These are phyloP conservation scores for Rhadina sibilatrix DNA, from an alignment of 2,113 vertebrate species.

Conservation along the genomic window DNA sequence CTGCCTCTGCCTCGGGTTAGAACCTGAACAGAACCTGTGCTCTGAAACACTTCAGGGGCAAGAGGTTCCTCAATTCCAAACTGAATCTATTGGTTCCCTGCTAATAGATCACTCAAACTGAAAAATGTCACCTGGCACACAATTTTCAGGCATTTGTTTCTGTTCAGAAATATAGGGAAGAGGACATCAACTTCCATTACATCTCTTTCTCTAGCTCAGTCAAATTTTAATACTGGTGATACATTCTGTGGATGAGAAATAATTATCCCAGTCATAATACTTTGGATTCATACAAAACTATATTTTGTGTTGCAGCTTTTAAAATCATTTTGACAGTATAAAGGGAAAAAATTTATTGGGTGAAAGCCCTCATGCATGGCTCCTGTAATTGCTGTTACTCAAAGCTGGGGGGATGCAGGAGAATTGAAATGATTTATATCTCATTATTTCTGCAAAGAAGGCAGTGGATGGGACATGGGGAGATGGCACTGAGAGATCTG, in stretches of 20 bases:
- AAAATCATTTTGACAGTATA: not conserved
- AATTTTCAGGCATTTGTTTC: not conserved
- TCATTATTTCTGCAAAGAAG: not conserved
- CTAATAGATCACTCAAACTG: not conserved
- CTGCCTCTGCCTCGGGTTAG: not conserved
- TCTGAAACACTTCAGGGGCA: not conserved
- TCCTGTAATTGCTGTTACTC: not conserved
- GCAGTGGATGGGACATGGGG: not conserved
- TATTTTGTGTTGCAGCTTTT: not conserved
- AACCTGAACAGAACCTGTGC: not conserved
- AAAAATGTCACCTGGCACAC: not conserved
- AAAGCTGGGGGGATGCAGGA: not conserved
- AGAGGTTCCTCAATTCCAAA: not conserved
- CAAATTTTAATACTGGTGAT: not conserved
- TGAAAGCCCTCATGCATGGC: not conserved
- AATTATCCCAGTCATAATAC: conserved; percentile 25
- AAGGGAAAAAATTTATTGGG: not conserved
- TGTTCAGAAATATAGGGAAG: not conserved
- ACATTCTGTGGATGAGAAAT: not conserved
- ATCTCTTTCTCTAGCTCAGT: not conserved
- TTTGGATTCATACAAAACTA: not conserved
- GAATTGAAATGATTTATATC: not conserved
- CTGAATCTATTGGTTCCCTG: not conserved
- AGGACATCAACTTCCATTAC: not conserved
- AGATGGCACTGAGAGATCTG: not conserved